These are phyloP conservation scores for Peromyscus leucopus DNA, from an alignment of 2,113 vertebrate species.

Conservation along the genomic window DNA sequence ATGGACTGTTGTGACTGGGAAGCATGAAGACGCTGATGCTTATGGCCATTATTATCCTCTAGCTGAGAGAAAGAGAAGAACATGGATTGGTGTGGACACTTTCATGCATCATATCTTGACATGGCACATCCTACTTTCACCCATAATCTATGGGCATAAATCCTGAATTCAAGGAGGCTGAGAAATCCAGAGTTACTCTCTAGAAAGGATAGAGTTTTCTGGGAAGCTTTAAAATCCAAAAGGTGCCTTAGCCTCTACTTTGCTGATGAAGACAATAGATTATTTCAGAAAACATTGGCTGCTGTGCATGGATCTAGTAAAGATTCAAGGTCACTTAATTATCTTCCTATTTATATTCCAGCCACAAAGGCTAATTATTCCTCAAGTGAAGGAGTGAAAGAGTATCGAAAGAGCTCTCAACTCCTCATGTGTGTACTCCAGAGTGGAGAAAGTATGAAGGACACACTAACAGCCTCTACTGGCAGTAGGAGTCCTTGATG, in stretches of 20 bases:
- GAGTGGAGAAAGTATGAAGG: not conserved
- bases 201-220: not conserved
- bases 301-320: not conserved
- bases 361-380: not conserved
- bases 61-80: not conserved
- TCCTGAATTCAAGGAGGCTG: not conserved
- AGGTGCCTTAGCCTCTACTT: not conserved
- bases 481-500: not conserved
- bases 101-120: not conserved
- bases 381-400: not conserved
- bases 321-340: slow-evolving; percentile 19
- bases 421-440: not conserved
- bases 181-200: not conserved
- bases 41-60: not conserved
- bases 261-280: not conserved
- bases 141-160: not conserved
- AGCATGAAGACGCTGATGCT: not conserved
- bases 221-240: not conserved
- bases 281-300: slow-evolving; percentile 7
- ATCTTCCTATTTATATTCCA: not conserved
- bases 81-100: not conserved
- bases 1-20: not conserved
- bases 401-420: not conserved
- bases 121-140: not conserved
- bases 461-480: not conserved